Evolutionary conservation across 2,797 vertebrate species (phyloP).

Genomic region (Calcarius lapponicus): DNA sequence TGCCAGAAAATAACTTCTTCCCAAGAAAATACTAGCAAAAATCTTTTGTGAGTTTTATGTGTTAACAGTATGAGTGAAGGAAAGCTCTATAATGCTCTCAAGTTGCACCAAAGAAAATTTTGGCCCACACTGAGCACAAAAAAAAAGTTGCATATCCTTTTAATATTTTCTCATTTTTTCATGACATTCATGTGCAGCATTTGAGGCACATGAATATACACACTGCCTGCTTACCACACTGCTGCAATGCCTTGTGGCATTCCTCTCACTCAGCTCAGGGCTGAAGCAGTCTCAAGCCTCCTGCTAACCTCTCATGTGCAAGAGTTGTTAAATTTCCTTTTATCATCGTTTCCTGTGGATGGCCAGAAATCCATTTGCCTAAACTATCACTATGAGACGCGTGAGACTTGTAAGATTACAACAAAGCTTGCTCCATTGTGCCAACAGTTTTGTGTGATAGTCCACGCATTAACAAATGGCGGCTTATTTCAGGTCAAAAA

Average conservation of each 20-base stretch:
- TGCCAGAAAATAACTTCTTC: neutral
- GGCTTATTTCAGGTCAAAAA: neutral
- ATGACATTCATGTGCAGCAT: neutral
- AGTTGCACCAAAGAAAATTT: neutral
- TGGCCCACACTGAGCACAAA: neutral
- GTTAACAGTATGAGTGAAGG: neutral
- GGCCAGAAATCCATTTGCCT: neutral
- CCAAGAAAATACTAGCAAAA: neutral
- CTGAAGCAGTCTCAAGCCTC: neutral
- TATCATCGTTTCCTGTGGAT: accelerated
- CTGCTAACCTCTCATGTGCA: neutral
- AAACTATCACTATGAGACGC: neutral
- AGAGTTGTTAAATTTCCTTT: neutral
- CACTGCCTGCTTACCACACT: neutral
- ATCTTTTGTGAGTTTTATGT: neutral
- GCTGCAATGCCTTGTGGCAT: neutral
- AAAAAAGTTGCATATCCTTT: neutral
- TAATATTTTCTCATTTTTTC: neutral
- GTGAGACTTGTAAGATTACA: neutral
- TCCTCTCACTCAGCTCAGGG: neutral
- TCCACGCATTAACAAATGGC: neutral
- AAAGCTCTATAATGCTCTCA: neutral
- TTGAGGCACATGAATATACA: accelerated
- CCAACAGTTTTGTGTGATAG: neutral
- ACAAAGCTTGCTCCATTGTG: neutral